phyloP scores from a whole-genome alignment of 2,888 invertebrate species.

The Exocentrus adspersus region DNA sequence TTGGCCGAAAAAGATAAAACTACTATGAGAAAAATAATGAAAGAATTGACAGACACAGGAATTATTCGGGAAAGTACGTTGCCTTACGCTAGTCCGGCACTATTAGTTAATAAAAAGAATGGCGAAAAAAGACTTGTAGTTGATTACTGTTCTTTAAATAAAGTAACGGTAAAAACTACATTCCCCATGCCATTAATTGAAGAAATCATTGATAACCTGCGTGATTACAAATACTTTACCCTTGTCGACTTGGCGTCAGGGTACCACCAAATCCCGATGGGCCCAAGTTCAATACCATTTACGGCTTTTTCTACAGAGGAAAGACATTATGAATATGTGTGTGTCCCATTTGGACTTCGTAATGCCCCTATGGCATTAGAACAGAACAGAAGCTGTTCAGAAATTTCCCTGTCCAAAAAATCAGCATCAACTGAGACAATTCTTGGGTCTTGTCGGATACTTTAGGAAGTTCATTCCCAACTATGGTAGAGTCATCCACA shows the following conservation, averaged over 20 bases:
- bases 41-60: conserved; percentile 24
- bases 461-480: conserved; percentile 30
- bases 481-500: conserved; percentile 22
- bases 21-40: conserved; percentile 15
- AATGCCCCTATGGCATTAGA: neutral
- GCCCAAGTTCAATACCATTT: neutral
- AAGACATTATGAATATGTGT: neutral
- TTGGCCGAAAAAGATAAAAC: conserved; percentile 29
- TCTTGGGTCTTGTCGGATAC: neutral
- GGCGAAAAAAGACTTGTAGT: conserved; percentile 29
- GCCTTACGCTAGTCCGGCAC: conserved; percentile 26
- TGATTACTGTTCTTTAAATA: conserved; percentile 34
- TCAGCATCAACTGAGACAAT: neutral
- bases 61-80: conserved; percentile 31
- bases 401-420: neutral
- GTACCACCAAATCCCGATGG: conserved; percentile 3
- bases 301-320: neutral
- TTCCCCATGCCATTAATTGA: conserved; percentile 34
- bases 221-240: conserved; percentile 35
- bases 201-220: conserved; percentile 39
- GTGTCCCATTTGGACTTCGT: neutral
- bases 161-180: conserved; percentile 28
- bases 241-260: conserved; percentile 12
- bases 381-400: neutral
- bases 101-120: conserved; percentile 31